phyloP scores from a whole-genome alignment of 2,888 invertebrate species.

The Rhamnusium bicolor region DNA sequence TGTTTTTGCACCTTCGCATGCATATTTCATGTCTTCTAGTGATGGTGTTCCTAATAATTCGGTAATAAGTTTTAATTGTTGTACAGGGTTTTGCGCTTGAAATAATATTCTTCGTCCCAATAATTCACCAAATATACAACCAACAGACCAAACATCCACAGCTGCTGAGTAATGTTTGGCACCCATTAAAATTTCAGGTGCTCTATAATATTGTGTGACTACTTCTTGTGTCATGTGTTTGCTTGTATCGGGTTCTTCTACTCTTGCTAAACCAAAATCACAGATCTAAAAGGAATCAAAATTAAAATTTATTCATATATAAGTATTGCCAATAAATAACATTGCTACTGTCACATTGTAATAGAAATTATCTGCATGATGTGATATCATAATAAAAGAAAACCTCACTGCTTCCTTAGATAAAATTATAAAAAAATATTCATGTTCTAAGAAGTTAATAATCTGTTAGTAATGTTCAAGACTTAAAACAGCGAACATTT shows the following conservation, averaged over 20 bases:
- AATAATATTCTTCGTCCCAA: conserved; percentile 93
- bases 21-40: conserved; percentile 96
- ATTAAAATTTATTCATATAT: neutral
- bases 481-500: too few species aligned
- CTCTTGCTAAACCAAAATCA: conserved; percentile 98
- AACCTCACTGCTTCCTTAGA: too few species aligned
- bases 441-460: too few species aligned
- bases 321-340: neutral
- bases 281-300: conserved; percentile 82
- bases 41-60: conserved; percentile 97
- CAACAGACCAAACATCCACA: conserved; percentile 99
- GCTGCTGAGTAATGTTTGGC: conserved; percentile 97
- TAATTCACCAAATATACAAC: conserved; percentile 99
- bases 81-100: conserved; percentile 94
- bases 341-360: too few species aligned
- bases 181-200: conserved; percentile 99
- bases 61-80: conserved; percentile 97
- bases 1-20: conserved; percentile 94
- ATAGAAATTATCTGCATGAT: too few species aligned
- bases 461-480: too few species aligned
- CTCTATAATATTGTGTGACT: conserved; percentile 99
- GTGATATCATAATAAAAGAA: too few species aligned
- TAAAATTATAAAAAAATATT: too few species aligned
- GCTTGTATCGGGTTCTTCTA: conserved; percentile 94
- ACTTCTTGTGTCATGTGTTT: conserved; percentile 99